Conservation (phyloP, 2,888 invertebrate species). For the Ichneumoninae sp. region DNA sequence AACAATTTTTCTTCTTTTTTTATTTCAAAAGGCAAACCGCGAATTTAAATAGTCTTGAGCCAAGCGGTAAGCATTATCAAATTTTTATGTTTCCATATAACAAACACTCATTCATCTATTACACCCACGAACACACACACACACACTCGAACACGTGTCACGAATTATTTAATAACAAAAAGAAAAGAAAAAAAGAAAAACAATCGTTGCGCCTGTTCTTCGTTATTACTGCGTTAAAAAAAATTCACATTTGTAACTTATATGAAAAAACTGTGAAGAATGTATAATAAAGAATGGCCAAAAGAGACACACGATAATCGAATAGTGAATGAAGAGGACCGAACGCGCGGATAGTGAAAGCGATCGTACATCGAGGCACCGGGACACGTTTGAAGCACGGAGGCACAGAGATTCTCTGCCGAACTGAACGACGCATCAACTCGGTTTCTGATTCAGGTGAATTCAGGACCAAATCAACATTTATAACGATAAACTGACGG, state of each 20-base stretch:
- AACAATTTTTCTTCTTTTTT: slow-evolving; percentile 6
- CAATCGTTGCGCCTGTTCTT: slow-evolving; percentile 56
- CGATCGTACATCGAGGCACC: slow-evolving; percentile 71
- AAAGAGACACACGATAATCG: slow-evolving; percentile 70
- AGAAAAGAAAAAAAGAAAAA: slow-evolving; percentile 16
- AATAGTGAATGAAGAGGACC: slow-evolving; percentile 78
- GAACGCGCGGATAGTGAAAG: slow-evolving; percentile 57
- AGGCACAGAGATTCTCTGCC: slow-evolving; percentile 71
- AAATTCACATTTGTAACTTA: slow-evolving; percentile 59
- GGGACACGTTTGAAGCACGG: slow-evolving; percentile 73
- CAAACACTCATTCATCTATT: slow-evolving; percentile 66
- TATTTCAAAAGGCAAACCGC: not conserved
- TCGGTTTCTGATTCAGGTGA: slow-evolving; percentile 83
- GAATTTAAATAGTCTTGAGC: slow-evolving; percentile 14
- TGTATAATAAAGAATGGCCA: slow-evolving; percentile 69
- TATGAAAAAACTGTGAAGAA: slow-evolving; percentile 63
- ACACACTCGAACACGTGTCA: slow-evolving; percentile 28
- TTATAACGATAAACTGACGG: slow-evolving; percentile 74
- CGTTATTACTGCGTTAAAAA: slow-evolving; percentile 55
- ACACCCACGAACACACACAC: slow-evolving; percentile 54
- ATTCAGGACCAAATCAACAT: slow-evolving; percentile 83
- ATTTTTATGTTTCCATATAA: slow-evolving; percentile 46
- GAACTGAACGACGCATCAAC: slow-evolving; percentile 78
- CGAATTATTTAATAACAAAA: slow-evolving; percentile 64
- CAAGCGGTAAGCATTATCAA: slow-evolving; percentile 40